Conservation (phyloP, 1,140 invertebrate genomes). For the Riptortus pedestris region DNA sequence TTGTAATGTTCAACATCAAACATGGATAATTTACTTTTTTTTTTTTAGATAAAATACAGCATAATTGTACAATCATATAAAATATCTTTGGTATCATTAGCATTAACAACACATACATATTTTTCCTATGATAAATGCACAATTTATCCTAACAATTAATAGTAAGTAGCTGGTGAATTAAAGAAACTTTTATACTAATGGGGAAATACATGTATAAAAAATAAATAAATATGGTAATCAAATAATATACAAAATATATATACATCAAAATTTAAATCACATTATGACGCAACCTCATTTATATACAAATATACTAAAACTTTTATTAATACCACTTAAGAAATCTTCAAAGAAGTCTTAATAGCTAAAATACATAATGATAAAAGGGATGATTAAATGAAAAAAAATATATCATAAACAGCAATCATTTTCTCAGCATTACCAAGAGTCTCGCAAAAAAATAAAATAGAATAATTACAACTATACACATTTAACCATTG, state of each 20-base stretch:
- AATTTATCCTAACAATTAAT: conserved; percentile 8
- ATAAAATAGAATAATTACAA: no score
- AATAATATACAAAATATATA: conserved; percentile 13
- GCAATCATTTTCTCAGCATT: no score
- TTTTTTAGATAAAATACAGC: conserved; percentile 12
- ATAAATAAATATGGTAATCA: conserved; percentile 19
- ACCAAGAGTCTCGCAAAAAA: no score
- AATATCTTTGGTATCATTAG: conserved; percentile 19
- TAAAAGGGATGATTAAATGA: no score
- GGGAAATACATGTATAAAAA: not conserved
- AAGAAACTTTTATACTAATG: not conserved
- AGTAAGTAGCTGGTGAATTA: conserved; percentile 9
- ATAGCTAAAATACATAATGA: no score
- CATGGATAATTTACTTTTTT: conserved; percentile 13
- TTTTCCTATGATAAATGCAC: conserved; percentile 13
- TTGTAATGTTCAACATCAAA: conserved; percentile 1
- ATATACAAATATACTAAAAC: no score
- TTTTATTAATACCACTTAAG: no score
- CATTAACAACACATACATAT: conserved; percentile 14
- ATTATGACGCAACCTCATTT: not conserved
- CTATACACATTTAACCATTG: no score
- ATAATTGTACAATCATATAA: conserved; percentile 17
- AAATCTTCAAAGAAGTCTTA: no score
- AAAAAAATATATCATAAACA: no score
- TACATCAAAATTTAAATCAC: conserved; percentile 3